Evolutionary conservation across 2,797 vertebrate species (phyloP), one percentile per base, ranked within the genome.

Genomic region (Lindbergichthys nudifrons): DNA sequence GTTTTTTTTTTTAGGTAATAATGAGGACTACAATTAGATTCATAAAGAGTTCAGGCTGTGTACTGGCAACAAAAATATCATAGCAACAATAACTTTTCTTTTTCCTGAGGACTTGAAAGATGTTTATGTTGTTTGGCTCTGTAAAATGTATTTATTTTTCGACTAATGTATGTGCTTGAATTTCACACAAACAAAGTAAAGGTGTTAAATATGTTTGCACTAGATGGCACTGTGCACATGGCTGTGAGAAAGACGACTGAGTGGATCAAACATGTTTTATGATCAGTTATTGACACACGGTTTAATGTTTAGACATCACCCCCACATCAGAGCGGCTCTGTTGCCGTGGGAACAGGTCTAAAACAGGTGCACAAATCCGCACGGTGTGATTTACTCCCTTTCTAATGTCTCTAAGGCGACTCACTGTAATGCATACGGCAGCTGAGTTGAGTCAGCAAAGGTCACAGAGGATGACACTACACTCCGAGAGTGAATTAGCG

Each of bases 181-280:
- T n/a, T 39, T 11, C 16, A 18, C 21, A 53, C 42, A 58, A 8
- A 26, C 26, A 26, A 6, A 9, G 36, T 26, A 56, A 1, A 50
- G 19, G 13, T 47, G 39, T 72, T 56, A 2, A 19, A 10, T 0
- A 15, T 2, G 59, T 3, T 10, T 1, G 23, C 92, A 93, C 89
- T 90, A 93, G 93, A 87, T 94, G 93, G 89, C 89, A 92, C 81
- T 94, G 89, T 90, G 77, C 77, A 69, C 87, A 80, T 46, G 23
- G 63, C 70, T 77, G 87, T 89, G 57, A 30, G 45, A 45, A 41
- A 4, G 39, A 68, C 46, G 6, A 42, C 54, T 3, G 53, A 59
- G 36, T 54, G 46, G 50, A 86, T 87, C 76, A 85, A 69, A 77
- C 70, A 75, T 83, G 64, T 67, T 65, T 79, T 82, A 70, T 80